These are phyloP conservation scores for Tachyglossus aculeatus DNA, from an alignment of 2,797 vertebrate genomes.

Conservation along the genomic window DNA sequence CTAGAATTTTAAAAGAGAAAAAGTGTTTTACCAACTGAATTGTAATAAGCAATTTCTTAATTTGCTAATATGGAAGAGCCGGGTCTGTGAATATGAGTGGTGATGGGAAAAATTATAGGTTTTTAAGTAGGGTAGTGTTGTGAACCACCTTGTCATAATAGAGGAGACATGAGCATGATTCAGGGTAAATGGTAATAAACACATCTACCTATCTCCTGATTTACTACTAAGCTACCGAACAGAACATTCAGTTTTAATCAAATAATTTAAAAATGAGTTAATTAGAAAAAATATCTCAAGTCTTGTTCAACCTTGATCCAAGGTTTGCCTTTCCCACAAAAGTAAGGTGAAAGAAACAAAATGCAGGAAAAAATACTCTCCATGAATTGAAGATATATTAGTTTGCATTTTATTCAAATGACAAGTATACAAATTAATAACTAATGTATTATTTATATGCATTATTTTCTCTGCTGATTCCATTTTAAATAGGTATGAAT, in stretches of 20 bases:
- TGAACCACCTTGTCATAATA: no score
- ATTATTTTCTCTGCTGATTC: conserved; percentile 68
- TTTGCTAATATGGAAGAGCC: no score
- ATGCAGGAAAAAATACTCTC: conserved; percentile 9
- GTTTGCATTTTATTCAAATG: conserved; percentile 60
- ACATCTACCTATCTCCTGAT: no score
- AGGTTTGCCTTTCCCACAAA: background rate
- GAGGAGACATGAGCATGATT: no score
- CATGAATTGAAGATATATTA: conserved; percentile 40
- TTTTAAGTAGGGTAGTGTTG: no score
- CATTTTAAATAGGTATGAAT: conserved; percentile 73
- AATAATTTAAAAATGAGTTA: conserved; percentile 6
- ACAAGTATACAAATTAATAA: conserved; percentile 72
- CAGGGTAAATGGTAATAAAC: no score
- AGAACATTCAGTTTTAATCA: background rate
- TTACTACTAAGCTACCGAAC: background rate
- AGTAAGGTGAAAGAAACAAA: conserved; percentile 35
- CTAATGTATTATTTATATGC: conserved; percentile 73
- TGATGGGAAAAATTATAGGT: no score
- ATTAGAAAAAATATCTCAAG: background rate
- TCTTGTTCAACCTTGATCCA: conserved; percentile 7
- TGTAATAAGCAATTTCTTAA: no score
- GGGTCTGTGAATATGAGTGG: no score
- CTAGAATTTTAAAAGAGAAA: no score
- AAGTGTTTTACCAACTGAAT: no score